Evolutionary conservation across 2,888 invertebrate species (phyloP).

Genomic region (Drosophila monieri): DNA sequence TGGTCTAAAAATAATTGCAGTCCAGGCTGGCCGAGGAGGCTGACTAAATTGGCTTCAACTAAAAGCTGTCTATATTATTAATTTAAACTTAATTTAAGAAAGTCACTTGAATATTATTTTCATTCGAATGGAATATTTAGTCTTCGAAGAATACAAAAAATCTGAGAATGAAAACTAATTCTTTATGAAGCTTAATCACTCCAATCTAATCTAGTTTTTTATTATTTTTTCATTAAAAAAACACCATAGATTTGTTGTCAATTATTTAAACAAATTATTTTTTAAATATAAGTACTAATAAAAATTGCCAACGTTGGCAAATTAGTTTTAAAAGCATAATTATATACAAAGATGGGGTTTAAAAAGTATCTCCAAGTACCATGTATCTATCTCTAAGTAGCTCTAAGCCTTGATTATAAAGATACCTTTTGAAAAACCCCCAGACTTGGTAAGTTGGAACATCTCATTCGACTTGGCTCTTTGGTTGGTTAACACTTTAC

Average conservation of each 20-base stretch:
- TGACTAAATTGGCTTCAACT: conserved; percentile 7
- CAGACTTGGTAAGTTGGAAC: conserved; percentile 4
- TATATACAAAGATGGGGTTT: not conserved
- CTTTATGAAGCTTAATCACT: not conserved
- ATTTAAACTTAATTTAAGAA: too few relatives aligned
- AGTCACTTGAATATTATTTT: not conserved
- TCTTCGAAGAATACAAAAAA: not conserved
- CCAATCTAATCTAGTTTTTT: not conserved
- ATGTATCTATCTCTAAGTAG: too few relatives aligned
- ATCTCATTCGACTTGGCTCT: conserved; percentile 56
- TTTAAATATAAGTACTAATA: too few relatives aligned
- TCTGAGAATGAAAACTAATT: not conserved
- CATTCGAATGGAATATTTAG: not conserved
- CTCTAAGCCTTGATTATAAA: too few relatives aligned
- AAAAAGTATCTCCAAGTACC: not conserved
- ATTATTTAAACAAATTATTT: too few relatives aligned
- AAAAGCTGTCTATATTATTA: not conserved
- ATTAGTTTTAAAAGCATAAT: not conserved
- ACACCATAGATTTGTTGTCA: not conserved
- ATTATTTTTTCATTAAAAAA: not conserved
- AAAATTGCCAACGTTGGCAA: not conserved
- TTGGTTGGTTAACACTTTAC: conserved; percentile 52
- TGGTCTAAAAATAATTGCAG: conserved; percentile 59
- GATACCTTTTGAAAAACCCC: too few relatives aligned
- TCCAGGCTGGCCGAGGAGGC: not conserved